These are phyloP conservation scores for Unio delphinus DNA, from an alignment of 2,888 invertebrate genomes.

Conservation along the genomic window DNA sequence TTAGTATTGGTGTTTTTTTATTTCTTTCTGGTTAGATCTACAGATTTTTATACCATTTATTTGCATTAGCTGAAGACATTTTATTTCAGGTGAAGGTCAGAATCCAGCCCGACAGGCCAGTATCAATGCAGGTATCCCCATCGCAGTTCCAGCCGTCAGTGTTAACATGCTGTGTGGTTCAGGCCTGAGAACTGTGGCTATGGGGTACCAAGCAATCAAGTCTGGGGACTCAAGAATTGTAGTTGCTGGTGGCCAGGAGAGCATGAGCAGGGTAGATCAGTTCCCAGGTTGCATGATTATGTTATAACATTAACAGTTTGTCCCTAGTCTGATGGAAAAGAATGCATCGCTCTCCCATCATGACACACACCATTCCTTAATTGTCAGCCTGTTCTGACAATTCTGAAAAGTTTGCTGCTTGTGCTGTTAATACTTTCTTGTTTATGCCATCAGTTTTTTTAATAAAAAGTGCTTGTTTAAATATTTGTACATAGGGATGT, in stretches of 20 bases:
- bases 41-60: too few species aligned
- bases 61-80: not conserved
- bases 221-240: constrained; percentile 79
- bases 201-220: constrained; percentile 81
- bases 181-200: constrained; percentile 78
- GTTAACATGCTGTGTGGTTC: constrained; percentile 89
- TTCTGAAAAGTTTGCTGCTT: too few species aligned
- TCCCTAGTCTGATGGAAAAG: too few species aligned
- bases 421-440: too few species aligned
- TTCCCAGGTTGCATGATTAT: not conserved
- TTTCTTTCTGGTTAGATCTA: too few species aligned
- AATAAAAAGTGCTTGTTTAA: too few species aligned
- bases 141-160: constrained; percentile 79
- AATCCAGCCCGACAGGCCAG: constrained; percentile 87
- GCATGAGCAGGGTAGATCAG: constrained; percentile 78
- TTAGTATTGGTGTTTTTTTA: too few species aligned
- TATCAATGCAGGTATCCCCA: constrained; percentile 81
- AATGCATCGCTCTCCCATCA: not conserved
- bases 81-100: constrained; percentile 80
- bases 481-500: not conserved
- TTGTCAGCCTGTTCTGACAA: not conserved
- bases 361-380: not conserved
- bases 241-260: constrained; percentile 87
- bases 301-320: not conserved
- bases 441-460: too few species aligned